Percentiles rank a stretch among this genome's conserved stretches.
Evolutionary conservation across 2,113 vertebrate species (phyloP).

Genomic region (Periophthalmodon schlosseri): DNA sequence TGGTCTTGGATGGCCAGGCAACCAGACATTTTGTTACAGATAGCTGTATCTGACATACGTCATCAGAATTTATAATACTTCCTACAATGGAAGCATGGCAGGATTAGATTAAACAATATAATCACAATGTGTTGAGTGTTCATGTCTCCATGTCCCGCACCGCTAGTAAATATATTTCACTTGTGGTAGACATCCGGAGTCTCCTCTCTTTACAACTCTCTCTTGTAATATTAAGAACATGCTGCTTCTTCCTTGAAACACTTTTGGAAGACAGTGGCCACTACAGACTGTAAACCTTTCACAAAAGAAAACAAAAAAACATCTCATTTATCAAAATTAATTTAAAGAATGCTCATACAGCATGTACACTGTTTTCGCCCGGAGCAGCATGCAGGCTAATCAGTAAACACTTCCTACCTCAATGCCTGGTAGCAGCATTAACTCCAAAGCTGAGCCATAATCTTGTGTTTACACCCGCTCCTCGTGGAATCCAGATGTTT

Average conservation of each 20-base stretch:
- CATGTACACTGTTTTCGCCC: background rate
- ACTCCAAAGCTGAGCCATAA: conserved; percentile 43
- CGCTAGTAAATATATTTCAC: background rate
- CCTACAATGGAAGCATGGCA: no score
- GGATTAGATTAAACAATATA: no score
- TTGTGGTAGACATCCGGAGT: no score
- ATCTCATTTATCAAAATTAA: background rate
- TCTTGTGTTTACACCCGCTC: conserved; percentile 49
- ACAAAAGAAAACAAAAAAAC: background rate
- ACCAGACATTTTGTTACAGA: no score
- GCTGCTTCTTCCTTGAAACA: background rate
- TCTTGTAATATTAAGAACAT: background rate
- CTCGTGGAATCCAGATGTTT: conserved; percentile 40
- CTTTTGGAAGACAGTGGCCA: background rate
- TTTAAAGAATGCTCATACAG: background rate
- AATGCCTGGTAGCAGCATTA: conserved; percentile 34
- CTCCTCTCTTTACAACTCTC: background rate
- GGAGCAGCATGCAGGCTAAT: conserved; percentile 6
- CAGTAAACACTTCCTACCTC: conserved; percentile 19
- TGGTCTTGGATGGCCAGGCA: no score
- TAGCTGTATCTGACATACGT: no score
- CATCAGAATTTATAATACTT: no score
- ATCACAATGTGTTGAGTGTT: background rate
- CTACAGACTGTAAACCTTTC: background rate
- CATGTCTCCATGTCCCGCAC: background rate